phyloP scores from a whole-genome alignment of 64 coral and sea anemone species.

The Stichodactyla mertensii region DNA sequence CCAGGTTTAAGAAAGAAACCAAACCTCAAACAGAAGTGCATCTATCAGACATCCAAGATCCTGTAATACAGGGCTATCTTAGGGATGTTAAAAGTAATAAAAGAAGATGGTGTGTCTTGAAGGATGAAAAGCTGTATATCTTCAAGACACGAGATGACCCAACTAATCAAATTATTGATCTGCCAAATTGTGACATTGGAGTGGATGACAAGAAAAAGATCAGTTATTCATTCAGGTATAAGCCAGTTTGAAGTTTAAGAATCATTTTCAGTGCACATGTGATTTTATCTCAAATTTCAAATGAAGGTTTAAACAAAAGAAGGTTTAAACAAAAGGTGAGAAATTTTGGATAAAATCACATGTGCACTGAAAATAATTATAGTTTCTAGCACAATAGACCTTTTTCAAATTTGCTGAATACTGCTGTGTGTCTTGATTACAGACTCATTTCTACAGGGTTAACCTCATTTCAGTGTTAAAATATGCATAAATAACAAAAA shows the following conservation, averaged over 20 bases:
- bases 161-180: constrained; percentile 68
- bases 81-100: constrained; percentile 70
- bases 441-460: too few relatives aligned
- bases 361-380: too few relatives aligned
- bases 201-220: constrained; percentile 94
- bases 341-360: too few relatives aligned
- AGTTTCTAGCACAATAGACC: too few relatives aligned
- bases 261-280: too few relatives aligned
- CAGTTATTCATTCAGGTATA: constrained; percentile 72
- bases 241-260: not conserved
- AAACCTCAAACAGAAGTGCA: constrained; percentile 66
- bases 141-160: constrained; percentile 83
- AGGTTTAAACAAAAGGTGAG: too few relatives aligned
- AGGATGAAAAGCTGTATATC: constrained; percentile 77
- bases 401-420: too few relatives aligned
- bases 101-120: constrained; percentile 76
- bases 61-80: constrained; percentile 73
- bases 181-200: constrained; percentile 76
- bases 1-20: constrained; percentile 79
- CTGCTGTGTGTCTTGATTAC: too few relatives aligned
- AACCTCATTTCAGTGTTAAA: too few relatives aligned
- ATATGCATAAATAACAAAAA: too few relatives aligned
- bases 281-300: too few relatives aligned
- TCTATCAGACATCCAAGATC: constrained; percentile 53
- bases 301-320: too few relatives aligned